Conservation (phyloP, 2,888 invertebrate genomes). For the Ferrisia virgata region DNA sequence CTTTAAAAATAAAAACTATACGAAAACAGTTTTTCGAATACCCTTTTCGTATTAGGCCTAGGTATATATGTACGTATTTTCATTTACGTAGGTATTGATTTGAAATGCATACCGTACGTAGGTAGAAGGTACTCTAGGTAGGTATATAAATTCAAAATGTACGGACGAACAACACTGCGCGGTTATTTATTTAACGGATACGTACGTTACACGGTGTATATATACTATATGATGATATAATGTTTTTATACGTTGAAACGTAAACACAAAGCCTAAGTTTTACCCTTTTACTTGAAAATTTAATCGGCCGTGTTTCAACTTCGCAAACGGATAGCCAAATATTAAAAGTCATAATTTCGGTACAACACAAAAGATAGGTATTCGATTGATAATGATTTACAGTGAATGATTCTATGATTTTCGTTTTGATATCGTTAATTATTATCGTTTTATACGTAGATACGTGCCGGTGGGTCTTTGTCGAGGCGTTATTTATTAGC, state of each 20-base stretch:
- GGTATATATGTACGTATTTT: no score
- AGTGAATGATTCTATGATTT: constrained; percentile 41
- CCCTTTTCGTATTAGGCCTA: no score
- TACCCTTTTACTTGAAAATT: constrained; percentile 28
- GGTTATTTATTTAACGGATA: constrained; percentile 11
- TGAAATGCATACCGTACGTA: no score
- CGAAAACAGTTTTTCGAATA: no score
- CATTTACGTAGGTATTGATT: no score
- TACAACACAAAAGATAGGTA: constrained; percentile 42
- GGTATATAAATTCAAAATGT: not conserved
- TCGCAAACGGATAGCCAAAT: not conserved
- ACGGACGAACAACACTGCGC: not conserved
- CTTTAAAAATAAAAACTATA: no score
- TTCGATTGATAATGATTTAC: constrained; percentile 46
- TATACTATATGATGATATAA: no score
- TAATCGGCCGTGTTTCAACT: constrained; percentile 34
- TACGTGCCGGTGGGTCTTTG: not conserved
- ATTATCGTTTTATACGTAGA: not conserved
- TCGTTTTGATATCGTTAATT: constrained; percentile 33
- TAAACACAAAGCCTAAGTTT: constrained; percentile 35
- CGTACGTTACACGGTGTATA: constrained; percentile 19
- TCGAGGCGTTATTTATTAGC: constrained; percentile 11
- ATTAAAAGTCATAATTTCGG: constrained; percentile 38
- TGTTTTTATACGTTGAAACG: constrained; percentile 32
- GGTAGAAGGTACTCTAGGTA: not conserved